phyloP scores from a whole-genome alignment of 1,140 invertebrate genomes.

The Drosophila nigromelanica region DNA sequence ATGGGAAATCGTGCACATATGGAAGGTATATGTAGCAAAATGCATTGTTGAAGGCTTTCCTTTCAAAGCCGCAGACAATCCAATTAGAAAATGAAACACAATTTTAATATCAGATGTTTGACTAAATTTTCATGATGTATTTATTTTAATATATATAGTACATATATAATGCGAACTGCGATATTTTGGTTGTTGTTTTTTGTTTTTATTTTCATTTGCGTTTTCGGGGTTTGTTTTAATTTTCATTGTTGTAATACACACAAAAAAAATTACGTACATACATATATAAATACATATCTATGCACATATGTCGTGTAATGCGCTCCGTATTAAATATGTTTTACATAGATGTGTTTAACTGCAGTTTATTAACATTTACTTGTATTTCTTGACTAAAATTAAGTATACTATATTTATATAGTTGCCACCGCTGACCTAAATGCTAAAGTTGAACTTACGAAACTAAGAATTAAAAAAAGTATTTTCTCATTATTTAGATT shows the following conservation, averaged over 20 bases:
- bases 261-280: slow-evolving; percentile 46
- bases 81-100: slow-evolving; percentile 25
- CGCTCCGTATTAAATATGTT: slow-evolving; percentile 23
- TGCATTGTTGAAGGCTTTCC: too few relatives aligned
- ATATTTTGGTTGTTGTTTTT: slow-evolving; percentile 48
- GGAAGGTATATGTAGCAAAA: too few relatives aligned
- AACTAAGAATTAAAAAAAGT: slow-evolving; percentile 62
- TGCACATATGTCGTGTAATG: not conserved
- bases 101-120: slow-evolving; percentile 57
- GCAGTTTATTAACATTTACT: slow-evolving; percentile 45
- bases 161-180: slow-evolving; percentile 59
- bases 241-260: slow-evolving; percentile 43
- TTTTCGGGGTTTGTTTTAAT: slow-evolving; percentile 16
- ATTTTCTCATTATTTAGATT: slow-evolving; percentile 30
- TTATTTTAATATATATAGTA: slow-evolving; percentile 32
- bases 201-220: slow-evolving; percentile 14
- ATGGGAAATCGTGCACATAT: too few relatives aligned
- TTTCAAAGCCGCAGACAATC: not conserved
- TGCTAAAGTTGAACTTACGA: slow-evolving; percentile 70
- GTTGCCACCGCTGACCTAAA: slow-evolving; percentile 35
- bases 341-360: slow-evolving; percentile 28
- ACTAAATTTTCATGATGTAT: slow-evolving; percentile 70
- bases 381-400: slow-evolving; percentile 54
- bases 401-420: slow-evolving; percentile 39
- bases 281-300: slow-evolving; percentile 12